A percentile compares a stretch with the other conserved stretches of the same genome.
Evolutionary conservation across 2,797 vertebrate species (phyloP).

Genomic region (Eospalax fontanierii): DNA sequence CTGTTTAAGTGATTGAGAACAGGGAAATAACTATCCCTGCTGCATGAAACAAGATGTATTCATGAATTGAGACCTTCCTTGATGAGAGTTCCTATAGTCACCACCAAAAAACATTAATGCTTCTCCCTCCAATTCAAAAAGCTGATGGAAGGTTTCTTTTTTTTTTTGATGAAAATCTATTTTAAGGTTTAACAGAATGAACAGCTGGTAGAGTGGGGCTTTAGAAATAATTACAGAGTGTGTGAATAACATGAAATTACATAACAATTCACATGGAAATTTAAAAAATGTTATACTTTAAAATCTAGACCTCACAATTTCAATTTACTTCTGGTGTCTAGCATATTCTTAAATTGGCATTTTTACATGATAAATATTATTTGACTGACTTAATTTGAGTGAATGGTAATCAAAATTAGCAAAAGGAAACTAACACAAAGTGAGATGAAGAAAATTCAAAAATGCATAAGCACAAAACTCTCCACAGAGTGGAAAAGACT

Average conservation of each 20-base stretch:
- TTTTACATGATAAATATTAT: slow-evolving; percentile 57
- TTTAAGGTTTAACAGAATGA: slow-evolving; percentile 64
- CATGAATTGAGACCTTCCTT: not conserved
- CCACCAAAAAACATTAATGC: not conserved
- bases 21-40: not conserved
- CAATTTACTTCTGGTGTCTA: slow-evolving; percentile 51
- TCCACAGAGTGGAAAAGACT: not conserved
- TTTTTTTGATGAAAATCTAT: not conserved
- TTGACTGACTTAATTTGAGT: slow-evolving; percentile 47
- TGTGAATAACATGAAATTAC: slow-evolving; percentile 62
- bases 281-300: slow-evolving; percentile 61
- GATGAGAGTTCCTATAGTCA: not conserved
- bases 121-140: slow-evolving; percentile 47
- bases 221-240: slow-evolving; percentile 63
- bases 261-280: slow-evolving; percentile 65
- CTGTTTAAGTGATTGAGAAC: slow-evolving; percentile 41
- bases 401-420: slow-evolving; percentile 37
- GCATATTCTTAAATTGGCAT: slow-evolving; percentile 40
- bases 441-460: not conserved
- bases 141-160: not conserved
- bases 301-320: slow-evolving; percentile 52
- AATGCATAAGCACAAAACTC: slow-evolving; percentile 25
- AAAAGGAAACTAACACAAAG: slow-evolving; percentile 39
- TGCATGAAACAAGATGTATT: slow-evolving; percentile 30
- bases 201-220: slow-evolving; percentile 26